These are phyloP conservation scores for Crotalus helleri DNA, from an alignment of 2,113 vertebrate species.

Conservation along the genomic window DNA sequence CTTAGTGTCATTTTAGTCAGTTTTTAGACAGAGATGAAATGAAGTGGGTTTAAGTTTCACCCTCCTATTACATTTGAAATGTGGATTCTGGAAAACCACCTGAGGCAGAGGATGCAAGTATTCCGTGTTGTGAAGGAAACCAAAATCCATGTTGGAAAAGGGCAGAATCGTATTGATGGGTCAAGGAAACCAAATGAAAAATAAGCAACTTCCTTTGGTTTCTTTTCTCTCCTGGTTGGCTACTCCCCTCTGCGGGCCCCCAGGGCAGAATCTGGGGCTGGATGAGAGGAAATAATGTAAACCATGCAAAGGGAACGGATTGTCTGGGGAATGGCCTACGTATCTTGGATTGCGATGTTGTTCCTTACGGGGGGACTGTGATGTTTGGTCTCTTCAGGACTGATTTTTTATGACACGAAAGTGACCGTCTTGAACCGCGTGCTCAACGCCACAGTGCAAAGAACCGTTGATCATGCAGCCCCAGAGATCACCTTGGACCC, in stretches of 20 bases:
- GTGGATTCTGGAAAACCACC: not conserved
- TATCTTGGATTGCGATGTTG: accelerated
- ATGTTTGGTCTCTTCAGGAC: slow-evolving; percentile 65
- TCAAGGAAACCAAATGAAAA: not conserved
- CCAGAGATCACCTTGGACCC: slow-evolving; percentile 96
- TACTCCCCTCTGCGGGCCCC: not conserved
- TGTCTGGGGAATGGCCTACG: not conserved
- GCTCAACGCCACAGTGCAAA: slow-evolving; percentile 91
- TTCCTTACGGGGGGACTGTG: not conserved
- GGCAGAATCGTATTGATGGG: not conserved
- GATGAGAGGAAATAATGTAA: too few relatives aligned
- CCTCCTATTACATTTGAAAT: not conserved
- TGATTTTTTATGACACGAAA: slow-evolving; percentile 96
- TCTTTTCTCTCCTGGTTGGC: too few relatives aligned
- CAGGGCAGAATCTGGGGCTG: too few relatives aligned
- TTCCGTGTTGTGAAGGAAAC: not conserved
- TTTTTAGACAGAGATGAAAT: not conserved
- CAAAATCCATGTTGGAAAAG: not conserved
- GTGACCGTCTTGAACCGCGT: slow-evolving; percentile 94
- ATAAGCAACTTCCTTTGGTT: not conserved
- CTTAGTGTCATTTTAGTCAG: not conserved
- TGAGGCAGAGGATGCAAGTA: not conserved
- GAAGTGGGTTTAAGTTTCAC: not conserved
- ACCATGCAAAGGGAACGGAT: too few relatives aligned
- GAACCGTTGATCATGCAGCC: slow-evolving; percentile 93